phyloP scores from a whole-genome alignment of 2,113 vertebrate species.

The Ptychochromis oligacanthus region DNA sequence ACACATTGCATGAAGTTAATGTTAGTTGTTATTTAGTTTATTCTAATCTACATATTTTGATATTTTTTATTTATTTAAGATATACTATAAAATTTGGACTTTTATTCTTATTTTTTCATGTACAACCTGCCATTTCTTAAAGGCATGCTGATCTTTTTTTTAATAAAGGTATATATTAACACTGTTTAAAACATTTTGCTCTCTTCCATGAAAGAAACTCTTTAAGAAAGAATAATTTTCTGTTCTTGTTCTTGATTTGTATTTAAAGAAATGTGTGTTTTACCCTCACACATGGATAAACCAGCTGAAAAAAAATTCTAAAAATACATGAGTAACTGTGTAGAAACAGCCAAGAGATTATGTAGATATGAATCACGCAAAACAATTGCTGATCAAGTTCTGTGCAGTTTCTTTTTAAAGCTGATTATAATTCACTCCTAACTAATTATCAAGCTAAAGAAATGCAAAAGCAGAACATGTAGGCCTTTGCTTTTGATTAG shows the following conservation, averaged over 20 bases:
- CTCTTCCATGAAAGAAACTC: background rate
- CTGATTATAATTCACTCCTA: background rate
- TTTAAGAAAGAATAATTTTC: background rate
- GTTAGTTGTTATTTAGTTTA: no score
- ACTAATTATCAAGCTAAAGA: background rate
- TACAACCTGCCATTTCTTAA: background rate
- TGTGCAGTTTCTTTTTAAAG: background rate
- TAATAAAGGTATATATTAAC: background rate
- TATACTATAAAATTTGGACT: background rate
- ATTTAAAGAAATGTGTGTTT: conserved; percentile 5
- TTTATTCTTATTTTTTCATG: background rate
- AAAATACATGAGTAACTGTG: background rate
- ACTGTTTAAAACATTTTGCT: background rate
- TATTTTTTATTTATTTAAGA: background rate
- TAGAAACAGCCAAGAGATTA: background rate
- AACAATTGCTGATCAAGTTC: background rate
- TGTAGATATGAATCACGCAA: background rate
- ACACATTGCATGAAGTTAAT: no score
- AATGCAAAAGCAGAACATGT: background rate
- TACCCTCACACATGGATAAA: background rate
- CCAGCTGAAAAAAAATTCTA: background rate
- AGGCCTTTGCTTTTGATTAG: background rate
- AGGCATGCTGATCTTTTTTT: background rate
- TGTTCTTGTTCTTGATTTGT: background rate
- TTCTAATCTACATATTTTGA: background rate